Percentiles rank a stretch among this genome's conserved stretches.
Evolutionary conservation across 2,888 invertebrate species (phyloP).

Genomic region (Eristalinus aeneus): DNA sequence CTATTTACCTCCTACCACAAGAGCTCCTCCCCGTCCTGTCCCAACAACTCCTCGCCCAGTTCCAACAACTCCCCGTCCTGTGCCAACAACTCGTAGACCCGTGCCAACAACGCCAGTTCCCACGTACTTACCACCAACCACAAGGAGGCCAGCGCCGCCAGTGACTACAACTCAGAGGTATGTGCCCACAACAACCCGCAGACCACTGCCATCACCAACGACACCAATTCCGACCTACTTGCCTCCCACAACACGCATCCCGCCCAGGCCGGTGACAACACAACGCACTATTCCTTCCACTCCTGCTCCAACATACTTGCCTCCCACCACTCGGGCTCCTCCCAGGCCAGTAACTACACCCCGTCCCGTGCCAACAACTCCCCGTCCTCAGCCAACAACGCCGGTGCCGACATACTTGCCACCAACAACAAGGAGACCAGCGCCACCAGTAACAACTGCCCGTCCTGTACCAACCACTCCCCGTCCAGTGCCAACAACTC

Average conservation of each 20-base stretch:
- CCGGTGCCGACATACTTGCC: constrained; percentile 35
- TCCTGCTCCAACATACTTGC: constrained; percentile 19
- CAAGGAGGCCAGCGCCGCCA: constrained; percentile 8
- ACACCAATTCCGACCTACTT: constrained; percentile 58
- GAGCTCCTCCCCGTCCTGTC: not conserved
- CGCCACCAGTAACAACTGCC: constrained; percentile 24
- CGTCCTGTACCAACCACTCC: not conserved
- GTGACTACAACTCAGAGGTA: constrained; percentile 16
- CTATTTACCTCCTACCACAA: not conserved
- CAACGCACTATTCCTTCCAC: constrained; percentile 6
- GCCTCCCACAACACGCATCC: constrained; percentile 60
- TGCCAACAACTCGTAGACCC: not conserved
- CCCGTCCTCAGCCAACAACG: constrained; percentile 43
- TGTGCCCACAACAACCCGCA: constrained; percentile 43
- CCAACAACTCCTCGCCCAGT: not conserved
- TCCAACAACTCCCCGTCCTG: not conserved
- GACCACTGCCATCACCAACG: not conserved
- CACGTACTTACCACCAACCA: not conserved
- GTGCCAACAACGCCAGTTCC: not conserved
- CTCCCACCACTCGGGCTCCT: constrained; percentile 14
- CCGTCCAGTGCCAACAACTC: constrained; percentile 42
- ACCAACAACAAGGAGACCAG: constrained; percentile 44
- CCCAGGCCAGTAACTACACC: not conserved
- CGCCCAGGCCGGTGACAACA: constrained; percentile 41
- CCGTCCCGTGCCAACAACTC: constrained; percentile 18